Evolutionary conservation across 2,113 vertebrate species (phyloP).

Genomic region (Rafetus swinhoei): DNA sequence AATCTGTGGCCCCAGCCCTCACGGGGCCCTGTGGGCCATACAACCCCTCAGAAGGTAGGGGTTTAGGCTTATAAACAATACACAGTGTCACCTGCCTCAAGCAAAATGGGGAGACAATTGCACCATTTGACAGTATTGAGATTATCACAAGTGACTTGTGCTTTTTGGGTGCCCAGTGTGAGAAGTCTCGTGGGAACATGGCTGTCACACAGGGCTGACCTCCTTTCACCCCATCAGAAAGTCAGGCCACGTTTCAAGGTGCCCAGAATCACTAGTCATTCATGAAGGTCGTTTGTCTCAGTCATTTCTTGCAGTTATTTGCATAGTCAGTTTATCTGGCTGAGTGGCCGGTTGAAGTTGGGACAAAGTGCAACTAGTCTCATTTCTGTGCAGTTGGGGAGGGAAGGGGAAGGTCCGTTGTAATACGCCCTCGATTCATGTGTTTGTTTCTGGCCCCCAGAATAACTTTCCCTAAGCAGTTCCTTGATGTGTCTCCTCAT

Average conservation of each 20-base stretch:
- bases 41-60: neutral
- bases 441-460: neutral
- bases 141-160: neutral
- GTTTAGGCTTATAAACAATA: neutral
- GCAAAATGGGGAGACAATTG: neutral
- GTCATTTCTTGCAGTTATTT: constrained; percentile 1
- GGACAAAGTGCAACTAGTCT: neutral
- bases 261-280: constrained; percentile 33
- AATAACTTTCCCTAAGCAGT: neutral
- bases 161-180: neutral
- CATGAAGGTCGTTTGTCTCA: constrained; percentile 14
- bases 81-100: neutral
- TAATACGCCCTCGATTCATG: neutral
- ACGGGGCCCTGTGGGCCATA: neutral
- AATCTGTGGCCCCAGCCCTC: neutral
- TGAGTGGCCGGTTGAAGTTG: constrained; percentile 11
- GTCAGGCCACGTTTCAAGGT: constrained; percentile 21
- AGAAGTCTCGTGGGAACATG: neutral
- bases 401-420: neutral
- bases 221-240: neutral
- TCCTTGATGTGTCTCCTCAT: neutral
- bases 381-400: neutral
- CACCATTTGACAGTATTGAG: neutral
- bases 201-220: neutral
- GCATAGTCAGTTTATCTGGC: neutral